These are phyloP conservation scores for Kryptolebias marmoratus DNA, from an alignment of 2,113 vertebrate species.

Conservation along the genomic window DNA sequence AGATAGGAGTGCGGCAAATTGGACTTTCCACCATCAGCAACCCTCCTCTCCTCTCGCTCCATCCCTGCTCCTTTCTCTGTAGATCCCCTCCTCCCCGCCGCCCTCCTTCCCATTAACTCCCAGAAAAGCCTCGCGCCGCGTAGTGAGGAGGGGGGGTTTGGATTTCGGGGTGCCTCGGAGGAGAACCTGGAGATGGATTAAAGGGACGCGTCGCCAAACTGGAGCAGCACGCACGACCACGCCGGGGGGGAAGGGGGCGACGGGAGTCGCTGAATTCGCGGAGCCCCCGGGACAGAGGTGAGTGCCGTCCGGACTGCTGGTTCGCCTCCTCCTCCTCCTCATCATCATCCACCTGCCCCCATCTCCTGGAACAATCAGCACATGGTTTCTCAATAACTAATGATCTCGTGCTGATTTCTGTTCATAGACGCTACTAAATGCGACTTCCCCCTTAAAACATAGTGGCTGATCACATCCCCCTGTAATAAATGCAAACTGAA, in stretches of 20 bases:
- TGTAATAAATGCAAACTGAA: neutral
- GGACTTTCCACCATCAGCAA: constrained; percentile 69
- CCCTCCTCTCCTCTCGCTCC: constrained; percentile 38
- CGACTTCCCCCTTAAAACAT: neutral
- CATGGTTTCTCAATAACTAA: constrained; percentile 69
- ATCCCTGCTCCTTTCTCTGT: constrained; percentile 24
- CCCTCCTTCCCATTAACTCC: constrained; percentile 17
- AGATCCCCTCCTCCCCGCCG: constrained; percentile 9
- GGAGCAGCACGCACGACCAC: constrained; percentile 78
- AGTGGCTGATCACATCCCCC: neutral
- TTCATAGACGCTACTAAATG: constrained; percentile 4
- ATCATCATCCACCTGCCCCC: neutral
- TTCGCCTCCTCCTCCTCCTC: neutral
- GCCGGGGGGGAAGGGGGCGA: constrained; percentile 77
- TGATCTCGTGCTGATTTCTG: constrained; percentile 51
- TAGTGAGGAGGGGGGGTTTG: constrained; percentile 17
- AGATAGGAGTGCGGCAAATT: constrained; percentile 61
- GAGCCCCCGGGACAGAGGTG: constrained; percentile 80
- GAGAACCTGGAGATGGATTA: constrained; percentile 66
- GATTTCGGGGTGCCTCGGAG: constrained; percentile 41
- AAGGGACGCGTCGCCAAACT: constrained; percentile 70
- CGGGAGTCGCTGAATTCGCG: constrained; percentile 79
- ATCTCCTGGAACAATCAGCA: constrained; percentile 45
- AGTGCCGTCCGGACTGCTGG: constrained; percentile 49
- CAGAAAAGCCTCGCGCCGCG: constrained; percentile 28